Conservation (phyloP, 1,140 invertebrate species). For the Heliconius congener region DNA sequence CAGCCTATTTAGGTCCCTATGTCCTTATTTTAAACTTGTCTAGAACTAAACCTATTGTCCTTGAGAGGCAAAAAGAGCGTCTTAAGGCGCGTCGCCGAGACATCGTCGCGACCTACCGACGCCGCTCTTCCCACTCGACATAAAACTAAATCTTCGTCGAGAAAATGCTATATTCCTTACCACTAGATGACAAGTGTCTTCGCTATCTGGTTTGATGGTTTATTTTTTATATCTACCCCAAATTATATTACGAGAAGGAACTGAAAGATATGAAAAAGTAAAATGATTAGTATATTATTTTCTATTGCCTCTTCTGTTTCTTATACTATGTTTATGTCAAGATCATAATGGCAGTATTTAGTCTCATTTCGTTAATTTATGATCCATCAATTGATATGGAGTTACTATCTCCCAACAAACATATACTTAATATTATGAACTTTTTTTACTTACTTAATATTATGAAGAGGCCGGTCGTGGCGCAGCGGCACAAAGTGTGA, state of each 20-base stretch:
- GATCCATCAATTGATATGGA: background rate
- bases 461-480: too few relatives aligned
- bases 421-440: background rate
- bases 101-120: slow-evolving; percentile 63
- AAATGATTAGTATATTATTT: slow-evolving; percentile 26
- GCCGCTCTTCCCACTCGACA: slow-evolving; percentile 62
- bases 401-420: background rate
- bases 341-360: background rate
- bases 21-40: slow-evolving; percentile 8
- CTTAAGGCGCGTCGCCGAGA: slow-evolving; percentile 54
- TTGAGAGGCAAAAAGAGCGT: slow-evolving; percentile 45
- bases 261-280: slow-evolving; percentile 16
- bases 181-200: slow-evolving; percentile 37
- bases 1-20: background rate
- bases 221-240: slow-evolving; percentile 21
- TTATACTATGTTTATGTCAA: background rate
- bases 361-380: background rate
- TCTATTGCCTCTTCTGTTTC: slow-evolving; percentile 1
- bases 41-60: slow-evolving; percentile 36
- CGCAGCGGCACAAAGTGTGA: too few relatives aligned
- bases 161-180: slow-evolving; percentile 38
- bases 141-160: slow-evolving; percentile 61
- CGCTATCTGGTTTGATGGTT: slow-evolving; percentile 24
- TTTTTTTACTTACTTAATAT: background rate
- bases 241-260: slow-evolving; percentile 31